Conservation (phyloP, 2,888 invertebrate species). For the Oasisia sp. region DNA sequence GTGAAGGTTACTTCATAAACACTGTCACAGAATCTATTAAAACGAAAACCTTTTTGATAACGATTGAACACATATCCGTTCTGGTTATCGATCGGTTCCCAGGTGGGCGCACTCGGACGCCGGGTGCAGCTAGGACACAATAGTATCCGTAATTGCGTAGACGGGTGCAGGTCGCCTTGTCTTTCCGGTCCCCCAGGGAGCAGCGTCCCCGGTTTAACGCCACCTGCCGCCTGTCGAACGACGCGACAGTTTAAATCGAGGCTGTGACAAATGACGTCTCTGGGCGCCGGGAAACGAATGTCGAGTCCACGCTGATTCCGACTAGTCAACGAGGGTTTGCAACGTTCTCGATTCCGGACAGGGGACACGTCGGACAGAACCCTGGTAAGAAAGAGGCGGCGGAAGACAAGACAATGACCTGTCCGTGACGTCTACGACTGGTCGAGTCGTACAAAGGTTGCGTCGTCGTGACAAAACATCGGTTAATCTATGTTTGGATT, state of each 20-base stretch:
- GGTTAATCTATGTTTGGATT: not conserved
- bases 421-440: not conserved
- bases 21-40: too few species aligned
- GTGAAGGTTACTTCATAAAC: too few species aligned
- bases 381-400: not conserved
- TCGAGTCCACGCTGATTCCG: not conserved
- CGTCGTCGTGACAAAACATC: not conserved
- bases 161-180: not conserved
- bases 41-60: too few species aligned
- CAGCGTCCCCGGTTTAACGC: not conserved
- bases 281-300: not conserved
- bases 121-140: not conserved
- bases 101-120: not conserved
- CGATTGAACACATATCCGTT: too few species aligned
- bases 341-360: not conserved
- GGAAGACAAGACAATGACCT: not conserved
- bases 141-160: not conserved
- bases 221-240: not conserved
- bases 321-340: not conserved
- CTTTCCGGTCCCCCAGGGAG: not conserved
- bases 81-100: not conserved
- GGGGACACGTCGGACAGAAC: not conserved
- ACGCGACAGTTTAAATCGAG: not conserved
- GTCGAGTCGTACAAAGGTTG: not conserved
- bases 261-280: not conserved